Conservation (phyloP, 2,888 invertebrate species). For the Eudasyphora cyanicolor region DNA sequence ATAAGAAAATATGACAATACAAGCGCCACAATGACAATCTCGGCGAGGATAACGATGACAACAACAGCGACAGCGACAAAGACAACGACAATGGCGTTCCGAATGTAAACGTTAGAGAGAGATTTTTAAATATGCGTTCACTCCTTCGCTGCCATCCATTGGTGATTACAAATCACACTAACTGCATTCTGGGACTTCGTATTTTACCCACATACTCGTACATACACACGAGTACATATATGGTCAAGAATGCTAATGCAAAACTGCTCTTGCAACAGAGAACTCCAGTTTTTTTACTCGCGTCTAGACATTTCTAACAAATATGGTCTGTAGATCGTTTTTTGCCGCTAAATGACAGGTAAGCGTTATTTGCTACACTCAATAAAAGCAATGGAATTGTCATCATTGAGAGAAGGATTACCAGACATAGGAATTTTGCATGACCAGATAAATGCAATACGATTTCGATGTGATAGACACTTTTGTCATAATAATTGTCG, state of each 20-base stretch:
- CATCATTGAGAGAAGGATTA: not conserved
- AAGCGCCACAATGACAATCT: constrained; percentile 58
- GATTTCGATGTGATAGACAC: too few species aligned
- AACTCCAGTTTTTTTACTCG: constrained; percentile 27
- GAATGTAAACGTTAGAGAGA: constrained; percentile 42
- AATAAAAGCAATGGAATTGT: not conserved
- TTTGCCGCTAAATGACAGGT: not conserved
- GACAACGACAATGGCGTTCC: constrained; percentile 35
- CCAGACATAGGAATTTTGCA: not conserved
- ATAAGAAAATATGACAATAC: constrained; percentile 55
- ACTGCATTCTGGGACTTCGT: not conserved
- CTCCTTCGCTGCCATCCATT: not conserved
- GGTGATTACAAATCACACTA: constrained; percentile 45
- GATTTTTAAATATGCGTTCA: constrained; percentile 17
- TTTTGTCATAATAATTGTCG: too few species aligned
- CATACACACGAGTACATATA: too few species aligned
- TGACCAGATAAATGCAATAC: too few species aligned
- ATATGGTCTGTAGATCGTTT: constrained; percentile 28
- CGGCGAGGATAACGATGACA: not conserved
- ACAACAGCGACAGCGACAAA: not conserved
- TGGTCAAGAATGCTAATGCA: constrained; percentile 43
- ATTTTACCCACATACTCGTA: too few species aligned
- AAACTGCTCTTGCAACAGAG: not conserved
- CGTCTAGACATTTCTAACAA: constrained; percentile 53
- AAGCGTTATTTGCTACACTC: not conserved